Evolutionary conservation across 2,888 invertebrate species (phyloP).

Genomic region (Tenthredo livida): DNA sequence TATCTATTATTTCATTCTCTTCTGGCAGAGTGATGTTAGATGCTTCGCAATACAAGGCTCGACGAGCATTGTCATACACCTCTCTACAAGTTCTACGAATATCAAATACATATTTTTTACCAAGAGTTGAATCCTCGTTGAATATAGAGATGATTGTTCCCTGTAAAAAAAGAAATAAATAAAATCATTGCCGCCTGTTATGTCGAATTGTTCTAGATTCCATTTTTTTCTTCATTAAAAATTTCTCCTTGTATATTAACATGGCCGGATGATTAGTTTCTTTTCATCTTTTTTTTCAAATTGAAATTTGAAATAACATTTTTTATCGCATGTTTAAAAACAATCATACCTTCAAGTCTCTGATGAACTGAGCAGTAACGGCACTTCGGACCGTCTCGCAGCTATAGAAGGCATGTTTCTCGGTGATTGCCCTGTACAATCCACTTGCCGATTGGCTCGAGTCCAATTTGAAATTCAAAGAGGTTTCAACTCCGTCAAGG

Average conservation of each 20-base stretch:
- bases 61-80: constrained; percentile 92
- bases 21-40: constrained; percentile 72
- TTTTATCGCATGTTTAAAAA: neutral
- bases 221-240: neutral
- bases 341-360: constrained; percentile 87
- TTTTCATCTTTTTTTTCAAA: neutral
- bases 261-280: neutral
- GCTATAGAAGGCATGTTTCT: constrained; percentile 95
- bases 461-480: constrained; percentile 89
- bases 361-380: constrained; percentile 93
- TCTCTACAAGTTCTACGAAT: constrained; percentile 93
- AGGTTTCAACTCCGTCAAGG: constrained; percentile 84
- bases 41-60: constrained; percentile 83
- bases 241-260: neutral
- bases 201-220: neutral
- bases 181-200: neutral
- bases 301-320: neutral
- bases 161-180: constrained; percentile 72
- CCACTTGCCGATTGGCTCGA: constrained; percentile 91
- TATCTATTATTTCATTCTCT: constrained; percentile 71
- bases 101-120: constrained; percentile 95
- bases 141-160: constrained; percentile 95
- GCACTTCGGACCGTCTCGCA: constrained; percentile 94
- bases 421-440: constrained; percentile 91
- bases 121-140: constrained; percentile 92